Base-by-base conservation (phyloP, 1,140 invertebrate species). In the Saccostrea glomerata region DNA sequence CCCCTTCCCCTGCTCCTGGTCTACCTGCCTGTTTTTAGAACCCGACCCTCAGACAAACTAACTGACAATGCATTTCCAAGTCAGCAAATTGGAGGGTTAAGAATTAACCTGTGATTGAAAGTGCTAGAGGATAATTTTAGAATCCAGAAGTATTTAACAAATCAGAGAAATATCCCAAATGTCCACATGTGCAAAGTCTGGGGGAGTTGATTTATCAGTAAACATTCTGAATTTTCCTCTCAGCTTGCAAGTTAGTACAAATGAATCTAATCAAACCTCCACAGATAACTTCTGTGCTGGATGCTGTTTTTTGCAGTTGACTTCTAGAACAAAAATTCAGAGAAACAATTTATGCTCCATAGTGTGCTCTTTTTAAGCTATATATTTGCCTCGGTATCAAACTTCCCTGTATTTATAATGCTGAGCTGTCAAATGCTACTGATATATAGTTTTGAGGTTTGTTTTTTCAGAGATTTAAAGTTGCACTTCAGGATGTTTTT, bases 221-320 rank as follows among this genome's bases (percentile, higher is more conserved):
- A 77, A 77, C 70, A 77, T 77, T 25, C 70, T 77, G 25, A 25
- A 77, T 77, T 77, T 77, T 77, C 70, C 70, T 36, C 70, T 25
- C 30, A 36, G 70, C 70, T 77, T 77, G 25, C 70, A 77, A 77
- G 70, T 77, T 23, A 77, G 70, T 30, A 77, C 70, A 77, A 77
- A 77, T 77, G 70, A 77, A 25, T 77, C 70, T 77, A 77, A 77
- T 77, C 70, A 77, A 77, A 77, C 23, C 70, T 36, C 70, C 15
- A 25, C 25, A 30, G 70, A 77, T 77, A 77, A 77, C 23, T 25
- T 77, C 25, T 25, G 3, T 77, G 70, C 70, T 25, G 70, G 70
- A 77, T 30, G 70, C 70, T 77, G 70, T 77, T 77, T 47, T 77
- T 77, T 25, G 23, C 70, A 77, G 70, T 77, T 77, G 70, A 77